Evolutionary conservation across 2,113 vertebrate genomes (phyloP).

Genomic region (Accipiter virgatus): DNA sequence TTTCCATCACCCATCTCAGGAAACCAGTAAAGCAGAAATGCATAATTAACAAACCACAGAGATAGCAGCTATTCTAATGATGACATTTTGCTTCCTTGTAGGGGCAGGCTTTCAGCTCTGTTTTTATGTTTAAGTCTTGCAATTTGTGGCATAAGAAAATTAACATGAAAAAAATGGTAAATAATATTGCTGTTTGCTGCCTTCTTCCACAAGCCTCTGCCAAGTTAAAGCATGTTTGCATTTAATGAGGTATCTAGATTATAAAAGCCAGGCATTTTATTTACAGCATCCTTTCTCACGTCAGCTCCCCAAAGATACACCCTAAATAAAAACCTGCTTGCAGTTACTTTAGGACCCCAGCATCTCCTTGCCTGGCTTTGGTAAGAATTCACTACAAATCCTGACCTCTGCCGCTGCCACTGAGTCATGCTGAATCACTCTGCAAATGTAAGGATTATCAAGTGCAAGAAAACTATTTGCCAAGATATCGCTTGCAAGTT

Average conservation of each 20-base stretch:
- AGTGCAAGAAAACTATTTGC: constrained; percentile 20
- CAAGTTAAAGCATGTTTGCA: background rate
- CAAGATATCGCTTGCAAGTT: background rate
- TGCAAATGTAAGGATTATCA: constrained; percentile 15
- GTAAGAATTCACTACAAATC: background rate
- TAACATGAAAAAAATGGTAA: background rate
- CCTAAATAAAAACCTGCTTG: background rate
- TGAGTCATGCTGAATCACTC: constrained; percentile 42
- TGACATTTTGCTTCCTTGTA: constrained; percentile 6
- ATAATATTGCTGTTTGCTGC: background rate
- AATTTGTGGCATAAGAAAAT: background rate
- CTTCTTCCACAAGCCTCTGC: background rate
- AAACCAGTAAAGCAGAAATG: constrained; percentile 40
- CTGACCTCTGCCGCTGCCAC: background rate
- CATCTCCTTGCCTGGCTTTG: constrained; percentile 1
- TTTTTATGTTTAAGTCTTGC: background rate
- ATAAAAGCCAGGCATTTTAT: background rate
- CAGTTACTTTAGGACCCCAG: background rate
- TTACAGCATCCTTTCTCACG: background rate
- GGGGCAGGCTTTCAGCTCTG: background rate
- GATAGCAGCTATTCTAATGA: constrained; percentile 3
- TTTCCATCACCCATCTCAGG: constrained; percentile 18
- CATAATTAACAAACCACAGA: constrained; percentile 35
- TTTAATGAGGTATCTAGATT: background rate
- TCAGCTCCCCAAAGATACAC: background rate